Evolutionary conservation across 1,140 invertebrate genomes (phyloP).

Genomic region (Micrasema longulum): DNA sequence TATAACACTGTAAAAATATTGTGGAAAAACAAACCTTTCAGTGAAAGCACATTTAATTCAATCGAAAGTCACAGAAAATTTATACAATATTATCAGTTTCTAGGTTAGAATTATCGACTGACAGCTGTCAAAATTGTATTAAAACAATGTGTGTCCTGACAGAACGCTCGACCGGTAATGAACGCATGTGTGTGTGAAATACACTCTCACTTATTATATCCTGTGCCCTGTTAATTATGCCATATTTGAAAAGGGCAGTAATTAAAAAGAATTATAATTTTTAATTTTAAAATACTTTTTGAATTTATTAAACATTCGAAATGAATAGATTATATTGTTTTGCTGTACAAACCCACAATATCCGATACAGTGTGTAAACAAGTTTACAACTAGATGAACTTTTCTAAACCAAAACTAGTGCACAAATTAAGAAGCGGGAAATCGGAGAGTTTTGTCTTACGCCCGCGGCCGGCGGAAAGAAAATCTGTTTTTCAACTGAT

Average conservation of each 20-base stretch:
- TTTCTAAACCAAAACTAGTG: constrained; percentile 17
- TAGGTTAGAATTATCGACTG: constrained; percentile 17
- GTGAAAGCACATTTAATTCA: not conserved
- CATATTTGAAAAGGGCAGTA: not conserved
- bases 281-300: not conserved
- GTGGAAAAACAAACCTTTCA: not conserved
- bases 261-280: not conserved
- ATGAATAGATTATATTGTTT: not conserved
- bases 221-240: not conserved
- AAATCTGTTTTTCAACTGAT: constrained; percentile 15
- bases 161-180: too few relatives aligned
- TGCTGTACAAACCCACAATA: constrained; percentile 7
- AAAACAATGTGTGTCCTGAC: constrained; percentile 11
- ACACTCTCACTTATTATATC: not conserved
- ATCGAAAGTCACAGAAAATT: too few relatives aligned
- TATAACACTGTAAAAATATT: constrained; percentile 9
- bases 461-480: not conserved
- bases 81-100: not conserved
- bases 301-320: not conserved
- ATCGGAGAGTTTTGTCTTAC: not conserved
- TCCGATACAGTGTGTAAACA: constrained; percentile 20
- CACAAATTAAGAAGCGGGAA: constrained; percentile 12
- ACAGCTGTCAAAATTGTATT: constrained; percentile 21
- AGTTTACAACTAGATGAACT: constrained; percentile 14
- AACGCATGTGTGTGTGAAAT: too few relatives aligned